Conservation (phyloP, 1,140 invertebrate genomes). For the Ostrea denselamellosa region DNA sequence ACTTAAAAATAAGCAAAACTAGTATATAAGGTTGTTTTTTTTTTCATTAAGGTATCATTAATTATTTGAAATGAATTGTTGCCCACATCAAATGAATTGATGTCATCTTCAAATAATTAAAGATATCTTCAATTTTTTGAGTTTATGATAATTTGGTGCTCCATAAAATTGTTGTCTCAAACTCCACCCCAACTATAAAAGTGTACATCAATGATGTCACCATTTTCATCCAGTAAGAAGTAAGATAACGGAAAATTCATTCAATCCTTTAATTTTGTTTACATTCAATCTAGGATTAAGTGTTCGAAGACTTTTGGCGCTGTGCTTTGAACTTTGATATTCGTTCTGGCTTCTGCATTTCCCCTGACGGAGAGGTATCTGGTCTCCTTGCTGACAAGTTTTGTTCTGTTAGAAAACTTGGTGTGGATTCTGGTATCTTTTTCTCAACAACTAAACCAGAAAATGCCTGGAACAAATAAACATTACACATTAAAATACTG, state of each 20-base stretch:
- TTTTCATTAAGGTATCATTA: no score
- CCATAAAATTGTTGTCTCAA: no score
- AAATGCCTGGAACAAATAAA: slow-evolving; percentile 50
- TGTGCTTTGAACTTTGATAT: slow-evolving; percentile 56
- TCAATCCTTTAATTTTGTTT: neutral
- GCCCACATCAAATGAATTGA: no score
- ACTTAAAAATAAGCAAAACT: no score
- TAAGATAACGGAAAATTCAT: neutral
- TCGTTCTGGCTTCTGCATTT: slow-evolving; percentile 45
- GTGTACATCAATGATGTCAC: no score
- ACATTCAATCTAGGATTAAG: neutral
- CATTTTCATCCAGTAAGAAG: neutral
- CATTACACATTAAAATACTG: no score
- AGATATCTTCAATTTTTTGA: no score
- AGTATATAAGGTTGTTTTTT: no score
- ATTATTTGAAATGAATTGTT: no score
- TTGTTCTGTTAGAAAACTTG: neutral
- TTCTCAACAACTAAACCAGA: slow-evolving; percentile 55
- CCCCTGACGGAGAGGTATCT: neutral
- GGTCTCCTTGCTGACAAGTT: neutral
- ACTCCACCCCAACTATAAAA: no score
- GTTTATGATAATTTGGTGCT: no score
- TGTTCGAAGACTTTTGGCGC: slow-evolving; percentile 25
- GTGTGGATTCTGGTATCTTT: neutral
- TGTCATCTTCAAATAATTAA: no score